phyloP scores from a whole-genome alignment of 1,140 invertebrate species.

The Halictus rubicundus region DNA sequence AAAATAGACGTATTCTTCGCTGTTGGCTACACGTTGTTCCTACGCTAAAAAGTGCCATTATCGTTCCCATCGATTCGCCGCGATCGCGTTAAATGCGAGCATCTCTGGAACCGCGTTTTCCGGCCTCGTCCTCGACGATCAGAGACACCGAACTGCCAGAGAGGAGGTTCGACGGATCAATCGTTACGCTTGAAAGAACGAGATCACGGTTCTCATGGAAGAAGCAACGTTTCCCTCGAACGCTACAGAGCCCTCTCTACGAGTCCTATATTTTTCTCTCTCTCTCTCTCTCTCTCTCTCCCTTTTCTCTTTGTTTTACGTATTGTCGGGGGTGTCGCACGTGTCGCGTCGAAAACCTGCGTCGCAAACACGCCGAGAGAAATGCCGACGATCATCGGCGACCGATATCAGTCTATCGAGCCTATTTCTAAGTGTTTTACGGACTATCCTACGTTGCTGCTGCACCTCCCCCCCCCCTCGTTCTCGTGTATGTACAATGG shows the following conservation, averaged over 20 bases:
- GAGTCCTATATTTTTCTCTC: background rate
- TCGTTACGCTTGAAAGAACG: slow-evolving; percentile 6
- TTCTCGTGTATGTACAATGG: slow-evolving; percentile 30
- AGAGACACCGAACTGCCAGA: background rate
- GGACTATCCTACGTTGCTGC: background rate
- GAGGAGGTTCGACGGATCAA: background rate
- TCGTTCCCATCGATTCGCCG: background rate
- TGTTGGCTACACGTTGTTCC: background rate
- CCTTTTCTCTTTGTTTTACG: background rate
- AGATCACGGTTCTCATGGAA: slow-evolving; percentile 19
- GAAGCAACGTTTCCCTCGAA: background rate
- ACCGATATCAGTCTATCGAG: slow-evolving; percentile 56
- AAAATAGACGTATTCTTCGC: slow-evolving; percentile 7
- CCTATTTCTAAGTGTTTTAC: slow-evolving; percentile 31
- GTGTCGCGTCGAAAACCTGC: background rate
- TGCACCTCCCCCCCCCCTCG: no score
- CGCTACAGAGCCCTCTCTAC: background rate
- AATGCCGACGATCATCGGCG: slow-evolving; percentile 52
- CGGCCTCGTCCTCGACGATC: background rate
- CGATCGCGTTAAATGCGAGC: background rate
- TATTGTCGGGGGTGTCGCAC: background rate
- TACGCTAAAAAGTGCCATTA: slow-evolving; percentile 15
- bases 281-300: background rate
- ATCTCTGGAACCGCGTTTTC: background rate
- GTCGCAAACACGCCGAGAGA: slow-evolving; percentile 18